Evolutionary conservation across 2,888 invertebrate species (phyloP).

Genomic region (Sphaeridia pumilis): DNA sequence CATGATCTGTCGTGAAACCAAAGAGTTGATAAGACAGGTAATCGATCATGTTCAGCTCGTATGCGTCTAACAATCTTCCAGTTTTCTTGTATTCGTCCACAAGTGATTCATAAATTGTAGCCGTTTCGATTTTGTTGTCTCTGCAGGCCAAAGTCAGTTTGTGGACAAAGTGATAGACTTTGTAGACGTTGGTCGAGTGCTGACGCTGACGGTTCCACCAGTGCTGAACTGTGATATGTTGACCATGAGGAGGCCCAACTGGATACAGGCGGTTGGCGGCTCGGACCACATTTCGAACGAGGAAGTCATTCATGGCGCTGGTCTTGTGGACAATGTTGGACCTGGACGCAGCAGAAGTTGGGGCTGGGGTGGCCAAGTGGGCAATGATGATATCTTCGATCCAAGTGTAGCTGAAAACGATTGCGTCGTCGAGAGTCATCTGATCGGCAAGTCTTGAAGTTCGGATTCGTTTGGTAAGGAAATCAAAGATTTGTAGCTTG

Average conservation of each 20-base stretch:
- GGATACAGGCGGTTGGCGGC: constrained; percentile 12
- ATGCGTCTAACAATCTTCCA: constrained; percentile 8
- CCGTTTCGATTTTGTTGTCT: constrained; percentile 1
- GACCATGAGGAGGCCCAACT: not conserved
- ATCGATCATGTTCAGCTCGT: constrained; percentile 15
- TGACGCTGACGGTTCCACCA: constrained; percentile 11
- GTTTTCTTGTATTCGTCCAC: constrained; percentile 9
- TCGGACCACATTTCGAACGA: constrained; percentile 3
- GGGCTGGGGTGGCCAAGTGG: not conserved
- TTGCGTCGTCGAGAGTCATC: constrained; percentile 12
- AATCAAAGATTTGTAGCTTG: constrained; percentile 3
- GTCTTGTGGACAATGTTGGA: not conserved
- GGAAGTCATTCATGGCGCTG: not conserved
- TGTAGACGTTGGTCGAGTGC: constrained; percentile 11
- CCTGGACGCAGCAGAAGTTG: not conserved
- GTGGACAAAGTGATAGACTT: constrained; percentile 9
- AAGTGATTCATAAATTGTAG: constrained; percentile 8
- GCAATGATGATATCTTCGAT: constrained; percentile 3
- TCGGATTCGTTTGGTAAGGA: constrained; percentile 1
- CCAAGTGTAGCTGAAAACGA: constrained; percentile 11
- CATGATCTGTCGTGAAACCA: constrained; percentile 5
- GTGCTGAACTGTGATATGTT: constrained; percentile 2
- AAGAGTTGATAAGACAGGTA: constrained; percentile 10
- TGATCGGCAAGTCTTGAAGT: not conserved
- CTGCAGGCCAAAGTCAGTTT: not conserved